These are phyloP conservation scores for Cryptophagus acutangulus DNA, from an alignment of 2,888 invertebrate genomes.

Conservation along the genomic window DNA sequence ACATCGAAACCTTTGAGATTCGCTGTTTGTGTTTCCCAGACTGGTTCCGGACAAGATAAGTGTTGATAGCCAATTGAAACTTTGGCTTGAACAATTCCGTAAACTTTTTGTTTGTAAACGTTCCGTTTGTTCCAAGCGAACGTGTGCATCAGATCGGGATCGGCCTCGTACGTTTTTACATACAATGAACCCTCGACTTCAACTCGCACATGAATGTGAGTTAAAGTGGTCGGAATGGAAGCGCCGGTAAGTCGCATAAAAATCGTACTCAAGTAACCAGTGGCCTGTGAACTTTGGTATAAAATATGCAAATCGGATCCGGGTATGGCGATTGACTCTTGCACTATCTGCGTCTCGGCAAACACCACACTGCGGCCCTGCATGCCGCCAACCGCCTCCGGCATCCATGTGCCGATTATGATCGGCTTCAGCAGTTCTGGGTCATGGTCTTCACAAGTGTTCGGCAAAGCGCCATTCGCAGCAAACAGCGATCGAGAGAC, in stretches of 20 bases:
- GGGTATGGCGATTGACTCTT: slow-evolving; percentile 90
- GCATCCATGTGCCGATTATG: slow-evolving; percentile 85
- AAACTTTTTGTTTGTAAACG: slow-evolving; percentile 93
- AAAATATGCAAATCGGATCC: slow-evolving; percentile 90
- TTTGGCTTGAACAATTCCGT: slow-evolving; percentile 81
- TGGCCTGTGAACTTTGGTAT: slow-evolving; percentile 92
- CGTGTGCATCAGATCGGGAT: slow-evolving; percentile 89
- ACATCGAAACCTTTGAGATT: slow-evolving; percentile 90
- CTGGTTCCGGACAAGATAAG: slow-evolving; percentile 74
- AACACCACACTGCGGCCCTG: slow-evolving; percentile 79
- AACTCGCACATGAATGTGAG: slow-evolving; percentile 86
- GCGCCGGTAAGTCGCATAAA: slow-evolving; percentile 82
- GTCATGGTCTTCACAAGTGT: slow-evolving; percentile 79
- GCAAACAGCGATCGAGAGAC: slow-evolving; percentile 53
- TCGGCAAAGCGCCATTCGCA: slow-evolving; percentile 51
- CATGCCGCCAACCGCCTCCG: slow-evolving; percentile 81
- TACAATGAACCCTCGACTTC: slow-evolving; percentile 88
- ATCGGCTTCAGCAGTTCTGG: slow-evolving; percentile 80
- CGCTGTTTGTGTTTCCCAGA: slow-evolving; percentile 95
- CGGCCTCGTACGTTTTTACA: slow-evolving; percentile 91
- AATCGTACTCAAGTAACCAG: slow-evolving; percentile 90
- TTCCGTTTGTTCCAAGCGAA: slow-evolving; percentile 98
- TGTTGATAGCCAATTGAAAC: slow-evolving; percentile 95
- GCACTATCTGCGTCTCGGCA: slow-evolving; percentile 93
- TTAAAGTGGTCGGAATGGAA: slow-evolving; percentile 71